phyloP scores from a whole-genome alignment of 2,888 invertebrate genomes.

The Orchestes rusci region DNA sequence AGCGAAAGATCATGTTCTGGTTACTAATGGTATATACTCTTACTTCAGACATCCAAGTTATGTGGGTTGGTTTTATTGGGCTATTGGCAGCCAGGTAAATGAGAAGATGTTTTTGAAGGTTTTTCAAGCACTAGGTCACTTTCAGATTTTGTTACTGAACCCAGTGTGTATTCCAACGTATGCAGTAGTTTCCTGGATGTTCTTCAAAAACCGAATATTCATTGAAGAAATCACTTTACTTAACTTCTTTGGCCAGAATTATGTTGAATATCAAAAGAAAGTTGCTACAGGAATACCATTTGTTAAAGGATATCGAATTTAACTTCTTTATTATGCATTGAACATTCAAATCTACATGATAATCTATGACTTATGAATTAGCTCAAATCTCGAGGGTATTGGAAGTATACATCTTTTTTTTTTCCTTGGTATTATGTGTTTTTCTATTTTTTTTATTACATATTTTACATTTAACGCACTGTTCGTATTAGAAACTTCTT shows the following conservation, averaged over 20 bases:
- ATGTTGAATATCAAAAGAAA: slow-evolving; percentile 73
- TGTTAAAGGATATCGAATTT: slow-evolving; percentile 65
- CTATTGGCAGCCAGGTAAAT: slow-evolving; percentile 88
- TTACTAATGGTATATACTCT: slow-evolving; percentile 85
- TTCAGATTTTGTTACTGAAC: slow-evolving; percentile 77
- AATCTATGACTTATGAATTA: no score
- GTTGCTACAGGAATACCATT: slow-evolving; percentile 86
- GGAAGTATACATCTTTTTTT: no score
- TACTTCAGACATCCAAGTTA: slow-evolving; percentile 91
- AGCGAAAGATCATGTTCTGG: slow-evolving; percentile 71
- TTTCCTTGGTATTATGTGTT: no score
- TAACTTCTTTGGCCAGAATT: slow-evolving; percentile 86
- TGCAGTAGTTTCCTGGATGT: slow-evolving; percentile 77
- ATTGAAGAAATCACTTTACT: slow-evolving; percentile 85
- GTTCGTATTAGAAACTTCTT: no score
- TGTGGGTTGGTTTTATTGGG: slow-evolving; percentile 99
- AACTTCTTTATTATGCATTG: no score
- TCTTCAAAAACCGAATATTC: slow-evolving; percentile 80
- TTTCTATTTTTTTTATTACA: no score
- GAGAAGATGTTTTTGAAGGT: slow-evolving; percentile 2
- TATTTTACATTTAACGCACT: no score
- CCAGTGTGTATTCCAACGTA: slow-evolving; percentile 82
- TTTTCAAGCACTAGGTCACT: not conserved
- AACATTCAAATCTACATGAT: no score
- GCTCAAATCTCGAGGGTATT: no score